Conservation (phyloP, 2,113 vertebrate species). For the Nestor notabilis region DNA sequence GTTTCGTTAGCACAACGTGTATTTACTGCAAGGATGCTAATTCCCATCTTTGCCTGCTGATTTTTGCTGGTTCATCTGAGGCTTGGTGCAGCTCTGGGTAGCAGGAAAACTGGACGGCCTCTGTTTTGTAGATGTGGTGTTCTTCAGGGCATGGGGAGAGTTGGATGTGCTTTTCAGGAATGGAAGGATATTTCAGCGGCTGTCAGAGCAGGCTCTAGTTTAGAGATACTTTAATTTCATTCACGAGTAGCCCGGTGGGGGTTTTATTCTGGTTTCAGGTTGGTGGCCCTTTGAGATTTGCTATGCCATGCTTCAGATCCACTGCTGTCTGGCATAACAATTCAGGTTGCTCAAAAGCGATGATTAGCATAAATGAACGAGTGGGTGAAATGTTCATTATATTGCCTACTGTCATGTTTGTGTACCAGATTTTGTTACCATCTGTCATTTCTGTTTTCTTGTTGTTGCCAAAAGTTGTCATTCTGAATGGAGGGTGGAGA, state of each 20-base stretch:
- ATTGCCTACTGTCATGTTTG: conserved; percentile 67
- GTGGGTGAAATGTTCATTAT: conserved; percentile 54
- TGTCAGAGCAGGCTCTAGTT: neutral
- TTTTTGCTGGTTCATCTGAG: neutral
- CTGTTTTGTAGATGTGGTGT: neutral
- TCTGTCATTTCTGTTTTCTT: conserved; percentile 69
- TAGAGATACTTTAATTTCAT: neutral
- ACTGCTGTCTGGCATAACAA: conserved; percentile 26
- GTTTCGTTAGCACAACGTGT: neutral
- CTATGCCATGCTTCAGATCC: neutral
- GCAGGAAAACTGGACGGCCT: neutral
- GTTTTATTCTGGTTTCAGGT: neutral
- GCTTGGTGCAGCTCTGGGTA: neutral
- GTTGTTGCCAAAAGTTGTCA: conserved; percentile 66
- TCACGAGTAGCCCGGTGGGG: neutral
- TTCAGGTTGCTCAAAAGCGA: conserved; percentile 22
- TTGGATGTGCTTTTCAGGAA: neutral
- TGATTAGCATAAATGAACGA: conserved; percentile 44
- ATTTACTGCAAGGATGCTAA: neutral
- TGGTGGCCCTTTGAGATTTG: conserved; percentile 11
- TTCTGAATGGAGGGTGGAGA: conserved; percentile 62
- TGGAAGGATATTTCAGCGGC: neutral
- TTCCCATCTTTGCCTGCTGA: neutral
- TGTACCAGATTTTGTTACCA: conserved; percentile 68
- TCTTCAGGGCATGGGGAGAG: neutral